phyloP scores from a whole-genome alignment of 2,113 vertebrate species.

The Gasterosteus nipponicus region DNA sequence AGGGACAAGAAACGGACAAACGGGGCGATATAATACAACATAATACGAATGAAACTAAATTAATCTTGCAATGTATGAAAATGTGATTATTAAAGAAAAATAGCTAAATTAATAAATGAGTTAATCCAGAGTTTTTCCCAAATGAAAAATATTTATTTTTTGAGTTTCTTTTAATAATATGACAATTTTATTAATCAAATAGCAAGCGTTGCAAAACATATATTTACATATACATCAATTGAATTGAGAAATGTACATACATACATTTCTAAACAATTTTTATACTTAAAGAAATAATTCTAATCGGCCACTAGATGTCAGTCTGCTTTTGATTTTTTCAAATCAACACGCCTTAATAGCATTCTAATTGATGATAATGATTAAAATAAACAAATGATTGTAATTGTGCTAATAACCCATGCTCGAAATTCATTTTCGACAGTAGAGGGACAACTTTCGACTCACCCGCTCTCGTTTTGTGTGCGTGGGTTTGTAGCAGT shows the following conservation, averaged over 20 bases:
- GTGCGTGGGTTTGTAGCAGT: not conserved
- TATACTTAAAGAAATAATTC: not conserved
- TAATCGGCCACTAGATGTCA: constrained; percentile 26
- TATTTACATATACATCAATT: not conserved
- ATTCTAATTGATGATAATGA: constrained; percentile 1
- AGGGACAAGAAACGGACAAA: no score
- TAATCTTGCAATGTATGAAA: not conserved
- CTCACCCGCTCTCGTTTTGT: no score
- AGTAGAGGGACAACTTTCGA: not conserved
- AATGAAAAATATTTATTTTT: not conserved
- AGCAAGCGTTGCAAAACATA: not conserved
- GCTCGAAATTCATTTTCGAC: not conserved
- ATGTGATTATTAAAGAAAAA: not conserved
- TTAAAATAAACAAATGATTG: not conserved
- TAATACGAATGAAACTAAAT: not conserved
- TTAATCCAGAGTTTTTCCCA: not conserved
- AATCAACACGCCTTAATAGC: not conserved
- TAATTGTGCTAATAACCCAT: not conserved
- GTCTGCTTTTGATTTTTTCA: not conserved
- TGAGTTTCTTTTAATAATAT: no score
- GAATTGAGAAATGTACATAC: not conserved
- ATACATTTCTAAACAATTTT: not conserved
- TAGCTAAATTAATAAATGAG: not conserved
- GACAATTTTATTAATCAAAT: not conserved
- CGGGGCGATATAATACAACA: no score